A percentile compares a stretch with the other conserved stretches of the same genome.
Conservation (phyloP, 2,797 vertebrate genomes). For the Balearica regulorum region DNA sequence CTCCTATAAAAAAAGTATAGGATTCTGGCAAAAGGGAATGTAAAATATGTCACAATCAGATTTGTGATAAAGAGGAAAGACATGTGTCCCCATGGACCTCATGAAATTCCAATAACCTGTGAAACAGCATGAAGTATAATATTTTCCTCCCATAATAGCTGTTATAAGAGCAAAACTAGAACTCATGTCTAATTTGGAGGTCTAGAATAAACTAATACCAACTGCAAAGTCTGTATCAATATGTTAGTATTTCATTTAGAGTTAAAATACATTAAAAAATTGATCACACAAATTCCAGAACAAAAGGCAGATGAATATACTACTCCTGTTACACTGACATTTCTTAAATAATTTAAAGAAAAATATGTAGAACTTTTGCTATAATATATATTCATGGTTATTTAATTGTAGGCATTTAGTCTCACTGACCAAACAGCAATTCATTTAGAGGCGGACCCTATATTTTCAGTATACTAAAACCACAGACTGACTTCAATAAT, state of each 20-base stretch:
- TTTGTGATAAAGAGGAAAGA: neutral
- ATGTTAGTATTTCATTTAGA: neutral
- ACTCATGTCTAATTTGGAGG: neutral
- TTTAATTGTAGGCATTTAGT: neutral
- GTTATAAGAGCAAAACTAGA: neutral
- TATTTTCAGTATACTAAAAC: neutral
- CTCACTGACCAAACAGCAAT: neutral
- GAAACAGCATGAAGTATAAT: neutral
- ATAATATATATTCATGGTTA: neutral
- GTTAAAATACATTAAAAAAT: neutral
- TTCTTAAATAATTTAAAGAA: neutral
- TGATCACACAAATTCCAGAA: neutral
- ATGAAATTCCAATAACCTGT: neutral
- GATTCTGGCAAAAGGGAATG: neutral
- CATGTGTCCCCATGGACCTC: neutral
- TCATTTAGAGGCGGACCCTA: neutral
- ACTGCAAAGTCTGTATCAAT: neutral
- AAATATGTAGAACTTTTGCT: neutral
- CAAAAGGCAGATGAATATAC: neutral
- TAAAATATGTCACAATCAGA: neutral
- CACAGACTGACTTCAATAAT: neutral
- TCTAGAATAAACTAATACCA: neutral
- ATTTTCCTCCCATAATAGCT: neutral
- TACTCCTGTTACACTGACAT: neutral
- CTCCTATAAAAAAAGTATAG: neutral